Evolutionary conservation across 1,140 invertebrate genomes (phyloP).

Genomic region (Dreissena polymorpha): DNA sequence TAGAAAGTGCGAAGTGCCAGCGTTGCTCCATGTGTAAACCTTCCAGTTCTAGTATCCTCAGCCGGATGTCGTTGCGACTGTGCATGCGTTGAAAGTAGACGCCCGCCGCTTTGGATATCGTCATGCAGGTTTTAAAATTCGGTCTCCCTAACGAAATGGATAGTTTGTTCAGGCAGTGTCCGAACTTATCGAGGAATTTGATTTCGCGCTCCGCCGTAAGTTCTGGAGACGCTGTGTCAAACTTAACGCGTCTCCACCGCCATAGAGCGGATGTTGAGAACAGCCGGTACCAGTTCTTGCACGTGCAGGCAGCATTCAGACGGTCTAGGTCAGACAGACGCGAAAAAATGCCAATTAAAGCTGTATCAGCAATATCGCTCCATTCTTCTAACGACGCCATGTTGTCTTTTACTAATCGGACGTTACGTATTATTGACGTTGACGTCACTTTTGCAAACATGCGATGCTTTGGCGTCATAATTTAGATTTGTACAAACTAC

Average conservation of each 20-base stretch:
- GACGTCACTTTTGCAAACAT: constrained; percentile 31
- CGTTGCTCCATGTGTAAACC: constrained; percentile 55
- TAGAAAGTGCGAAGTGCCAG: constrained; percentile 59
- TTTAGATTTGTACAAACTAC: no score
- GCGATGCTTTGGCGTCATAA: neutral
- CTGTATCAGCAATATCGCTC: constrained; percentile 58
- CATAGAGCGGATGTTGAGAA: constrained; percentile 59
- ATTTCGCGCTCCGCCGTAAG: constrained; percentile 36
- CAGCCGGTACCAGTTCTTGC: constrained; percentile 62
- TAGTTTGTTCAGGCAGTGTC: constrained; percentile 51
- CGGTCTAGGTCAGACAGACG: constrained; percentile 49
- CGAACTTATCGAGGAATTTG: constrained; percentile 56
- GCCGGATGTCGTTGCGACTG: constrained; percentile 30
- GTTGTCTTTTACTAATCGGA: neutral
- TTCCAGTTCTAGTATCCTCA: constrained; percentile 50
- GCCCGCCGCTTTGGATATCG: constrained; percentile 55
- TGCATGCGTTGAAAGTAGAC: constrained; percentile 18
- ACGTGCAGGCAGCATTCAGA: constrained; percentile 44
- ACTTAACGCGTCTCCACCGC: constrained; percentile 52
- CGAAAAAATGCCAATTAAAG: constrained; percentile 54
- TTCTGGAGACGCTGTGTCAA: constrained; percentile 34
- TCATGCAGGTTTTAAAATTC: constrained; percentile 52
- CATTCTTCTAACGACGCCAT: constrained; percentile 42
- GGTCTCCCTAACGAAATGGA: constrained; percentile 48
- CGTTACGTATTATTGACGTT: constrained; percentile 11